Evolutionary conservation across 2,888 invertebrate genomes (phyloP).

Genomic region (Chalcis sispes): DNA sequence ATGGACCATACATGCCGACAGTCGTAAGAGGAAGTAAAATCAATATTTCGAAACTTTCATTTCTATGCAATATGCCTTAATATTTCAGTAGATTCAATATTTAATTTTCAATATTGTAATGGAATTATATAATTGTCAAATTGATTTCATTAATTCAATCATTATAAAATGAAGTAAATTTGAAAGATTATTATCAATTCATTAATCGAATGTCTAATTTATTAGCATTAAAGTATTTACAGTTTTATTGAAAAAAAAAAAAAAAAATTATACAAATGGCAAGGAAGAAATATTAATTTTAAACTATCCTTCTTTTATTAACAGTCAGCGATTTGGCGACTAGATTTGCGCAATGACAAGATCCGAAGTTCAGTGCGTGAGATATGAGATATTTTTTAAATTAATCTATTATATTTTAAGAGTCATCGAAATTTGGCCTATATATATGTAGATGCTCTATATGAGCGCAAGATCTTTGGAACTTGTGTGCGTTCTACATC

Average conservation of each 20-base stretch:
- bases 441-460: slow-evolving; percentile 34
- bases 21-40: neutral
- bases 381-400: slow-evolving; percentile 23
- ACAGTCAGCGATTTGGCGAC: slow-evolving; percentile 38
- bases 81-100: neutral
- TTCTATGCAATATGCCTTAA: neutral
- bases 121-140: too few species aligned
- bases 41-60: too few species aligned
- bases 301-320: too few species aligned
- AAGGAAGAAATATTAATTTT: slow-evolving; percentile 20
- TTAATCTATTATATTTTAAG: slow-evolving; percentile 21
- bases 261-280: slow-evolving; percentile 2
- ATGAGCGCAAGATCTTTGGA: slow-evolving; percentile 51
- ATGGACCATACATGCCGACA: slow-evolving; percentile 38
- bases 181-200: too few species aligned
- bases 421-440: slow-evolving; percentile 43
- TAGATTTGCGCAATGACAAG: slow-evolving; percentile 53
- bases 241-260: neutral
- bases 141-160: too few species aligned
- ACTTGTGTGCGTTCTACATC: slow-evolving; percentile 52
- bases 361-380: slow-evolving; percentile 44
- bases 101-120: too few species aligned
- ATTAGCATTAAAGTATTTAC: neutral
- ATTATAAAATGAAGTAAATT: too few species aligned
- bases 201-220: neutral